Evolutionary conservation across 2,113 vertebrate genomes (phyloP).

Genomic region (Mesitornis unicolor): DNA sequence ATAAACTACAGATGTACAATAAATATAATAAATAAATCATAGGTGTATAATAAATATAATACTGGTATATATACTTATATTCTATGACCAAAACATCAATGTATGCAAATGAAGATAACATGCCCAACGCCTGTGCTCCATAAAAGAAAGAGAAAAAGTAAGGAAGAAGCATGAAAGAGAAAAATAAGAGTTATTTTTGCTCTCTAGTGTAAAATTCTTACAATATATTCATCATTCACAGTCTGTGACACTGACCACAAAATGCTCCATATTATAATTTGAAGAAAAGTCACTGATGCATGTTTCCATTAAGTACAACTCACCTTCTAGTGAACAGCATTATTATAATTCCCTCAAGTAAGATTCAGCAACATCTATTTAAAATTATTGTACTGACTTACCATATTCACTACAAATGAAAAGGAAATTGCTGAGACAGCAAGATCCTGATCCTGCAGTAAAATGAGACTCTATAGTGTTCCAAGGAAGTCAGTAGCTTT

Average conservation of each 20-base stretch:
- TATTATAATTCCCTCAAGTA: not conserved
- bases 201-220: not conserved
- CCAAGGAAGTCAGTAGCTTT: not conserved
- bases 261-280: slow-evolving; percentile 51
- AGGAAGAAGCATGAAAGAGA: slow-evolving; percentile 25
- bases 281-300: not conserved
- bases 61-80: not conserved
- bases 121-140: not conserved
- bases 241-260: not conserved
- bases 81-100: not conserved
- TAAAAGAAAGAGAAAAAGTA: slow-evolving; percentile 34
- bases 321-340: not conserved
- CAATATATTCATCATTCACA: not conserved
- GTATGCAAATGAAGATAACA: slow-evolving; percentile 30
- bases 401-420: not conserved
- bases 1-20: not conserved
- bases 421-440: not conserved
- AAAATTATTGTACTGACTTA: not conserved
- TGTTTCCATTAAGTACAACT: not conserved
- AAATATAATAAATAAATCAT: slow-evolving; percentile 27
- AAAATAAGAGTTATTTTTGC: not conserved
- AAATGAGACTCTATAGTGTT: not conserved
- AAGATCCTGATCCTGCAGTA: not conserved
- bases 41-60: not conserved
- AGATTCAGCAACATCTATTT: not conserved